These are phyloP conservation scores for Mellivora capensis DNA, from an alignment of 2,113 vertebrate genomes.

Conservation along the genomic window DNA sequence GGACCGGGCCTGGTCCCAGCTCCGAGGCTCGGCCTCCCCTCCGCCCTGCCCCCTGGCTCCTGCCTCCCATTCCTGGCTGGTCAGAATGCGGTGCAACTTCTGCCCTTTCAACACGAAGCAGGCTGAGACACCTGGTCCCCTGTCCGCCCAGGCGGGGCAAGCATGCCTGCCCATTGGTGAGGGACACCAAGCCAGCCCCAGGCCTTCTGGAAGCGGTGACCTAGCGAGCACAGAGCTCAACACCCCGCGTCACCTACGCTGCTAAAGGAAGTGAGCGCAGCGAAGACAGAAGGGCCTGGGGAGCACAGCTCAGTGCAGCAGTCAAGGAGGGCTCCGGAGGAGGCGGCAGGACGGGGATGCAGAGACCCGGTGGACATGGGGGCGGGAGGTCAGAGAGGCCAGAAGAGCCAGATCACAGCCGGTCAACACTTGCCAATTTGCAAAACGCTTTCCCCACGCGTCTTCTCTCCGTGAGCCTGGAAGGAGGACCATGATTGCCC, in stretches of 20 bases:
- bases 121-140: not conserved
- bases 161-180: fast-evolving
- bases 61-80: not conserved
- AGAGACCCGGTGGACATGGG: fast-evolving
- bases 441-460: fast-evolving
- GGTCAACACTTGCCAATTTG: not conserved
- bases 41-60: fast-evolving
- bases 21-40: too few species aligned
- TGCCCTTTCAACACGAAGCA: fast-evolving
- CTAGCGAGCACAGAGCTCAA: not conserved
- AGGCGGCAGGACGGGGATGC: fast-evolving
- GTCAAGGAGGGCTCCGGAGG: not conserved
- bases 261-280: fast-evolving
- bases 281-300: fast-evolving
- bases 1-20: not conserved
- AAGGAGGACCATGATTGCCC: too few species aligned
- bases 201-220: fast-evolving
- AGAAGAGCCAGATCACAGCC: fast-evolving
- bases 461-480: fast-evolving
- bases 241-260: fast-evolving
- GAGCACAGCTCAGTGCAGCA: fast-evolving
- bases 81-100: not conserved
- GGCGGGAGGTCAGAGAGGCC: not conserved
- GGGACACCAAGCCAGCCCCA: not conserved
- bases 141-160: fast-evolving